Conservation (phyloP, 2,888 invertebrate species). For the Eudemis profundana region DNA sequence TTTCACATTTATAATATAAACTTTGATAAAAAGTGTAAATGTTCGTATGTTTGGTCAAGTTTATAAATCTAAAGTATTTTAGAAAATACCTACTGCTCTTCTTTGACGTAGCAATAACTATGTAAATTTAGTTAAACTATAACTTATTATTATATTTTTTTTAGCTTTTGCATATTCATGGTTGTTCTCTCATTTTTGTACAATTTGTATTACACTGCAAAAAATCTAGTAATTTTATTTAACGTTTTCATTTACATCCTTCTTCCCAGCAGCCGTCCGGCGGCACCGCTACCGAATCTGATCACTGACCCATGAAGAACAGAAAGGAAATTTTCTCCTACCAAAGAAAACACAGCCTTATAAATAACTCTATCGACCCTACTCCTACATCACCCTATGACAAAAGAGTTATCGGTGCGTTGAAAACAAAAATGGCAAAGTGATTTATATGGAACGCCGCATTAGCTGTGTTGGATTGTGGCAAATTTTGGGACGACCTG, state of each 20-base stretch:
- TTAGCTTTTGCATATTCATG: no score
- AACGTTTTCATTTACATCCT: slow-evolving; percentile 53
- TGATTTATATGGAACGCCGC: slow-evolving; percentile 78
- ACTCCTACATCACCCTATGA: slow-evolving; percentile 84
- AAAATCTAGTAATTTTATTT: no score
- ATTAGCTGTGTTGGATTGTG: slow-evolving; percentile 61
- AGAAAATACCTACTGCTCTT: no score
- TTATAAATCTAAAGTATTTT: no score
- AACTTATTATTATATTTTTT: no score
- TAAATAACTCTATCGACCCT: slow-evolving; percentile 84
- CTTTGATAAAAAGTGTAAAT: no score
- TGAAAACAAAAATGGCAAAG: slow-evolving; percentile 85
- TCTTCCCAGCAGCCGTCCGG: slow-evolving; percentile 50
- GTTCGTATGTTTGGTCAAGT: no score
- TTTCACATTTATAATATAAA: no score
- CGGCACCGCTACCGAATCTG: slow-evolving; percentile 75
- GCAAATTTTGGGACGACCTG: slow-evolving; percentile 11
- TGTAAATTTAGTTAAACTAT: no score
- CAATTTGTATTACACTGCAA: no score
- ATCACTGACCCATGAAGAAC: slow-evolving; percentile 84
- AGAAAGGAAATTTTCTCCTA: slow-evolving; percentile 84
- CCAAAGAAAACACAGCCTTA: slow-evolving; percentile 83
- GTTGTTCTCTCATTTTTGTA: no score
- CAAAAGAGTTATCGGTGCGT: slow-evolving; percentile 86
- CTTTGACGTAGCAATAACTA: no score